Evolutionary conservation across 2,888 invertebrate species (phyloP).

Genomic region (Amphipoea oculea): DNA sequence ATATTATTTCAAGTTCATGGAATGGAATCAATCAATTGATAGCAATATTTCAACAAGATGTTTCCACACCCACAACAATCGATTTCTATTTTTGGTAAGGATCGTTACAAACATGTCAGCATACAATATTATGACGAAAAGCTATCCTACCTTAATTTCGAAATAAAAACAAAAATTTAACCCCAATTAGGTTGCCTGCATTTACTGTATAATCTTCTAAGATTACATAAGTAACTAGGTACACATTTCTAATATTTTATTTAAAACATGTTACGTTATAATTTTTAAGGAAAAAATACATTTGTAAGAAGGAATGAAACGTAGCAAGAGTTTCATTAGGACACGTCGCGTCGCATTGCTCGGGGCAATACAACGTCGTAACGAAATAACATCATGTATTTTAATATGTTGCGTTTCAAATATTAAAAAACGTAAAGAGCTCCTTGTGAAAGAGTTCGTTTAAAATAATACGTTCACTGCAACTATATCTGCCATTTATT

Average conservation of each 20-base stretch:
- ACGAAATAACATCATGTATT: conserved; percentile 1
- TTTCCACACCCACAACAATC: background rate
- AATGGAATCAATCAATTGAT: conserved; percentile 1
- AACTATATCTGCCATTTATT: background rate
- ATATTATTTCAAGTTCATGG: background rate
- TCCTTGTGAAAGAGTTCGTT: background rate
- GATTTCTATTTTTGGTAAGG: background rate
- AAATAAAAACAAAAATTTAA: background rate
- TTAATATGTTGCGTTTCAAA: conserved; percentile 2
- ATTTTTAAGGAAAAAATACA: background rate
- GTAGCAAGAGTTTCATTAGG: conserved; percentile 18
- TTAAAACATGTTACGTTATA: background rate
- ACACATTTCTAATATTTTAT: background rate
- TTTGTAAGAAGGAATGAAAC: background rate
- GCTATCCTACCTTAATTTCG: background rate
- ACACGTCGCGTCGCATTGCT: conserved; percentile 5
- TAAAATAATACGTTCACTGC: background rate
- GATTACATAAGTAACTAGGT: background rate
- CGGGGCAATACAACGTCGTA: conserved; percentile 2
- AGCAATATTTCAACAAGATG: background rate
- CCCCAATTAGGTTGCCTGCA: background rate
- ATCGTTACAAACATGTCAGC: background rate
- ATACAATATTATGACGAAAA: background rate
- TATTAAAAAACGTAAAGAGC: background rate
- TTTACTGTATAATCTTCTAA: background rate